Evolutionary conservation across 2,797 vertebrate species (phyloP), one percentile per base, ranked within the genome.

Genomic region (Malacoraja senta): DNA sequence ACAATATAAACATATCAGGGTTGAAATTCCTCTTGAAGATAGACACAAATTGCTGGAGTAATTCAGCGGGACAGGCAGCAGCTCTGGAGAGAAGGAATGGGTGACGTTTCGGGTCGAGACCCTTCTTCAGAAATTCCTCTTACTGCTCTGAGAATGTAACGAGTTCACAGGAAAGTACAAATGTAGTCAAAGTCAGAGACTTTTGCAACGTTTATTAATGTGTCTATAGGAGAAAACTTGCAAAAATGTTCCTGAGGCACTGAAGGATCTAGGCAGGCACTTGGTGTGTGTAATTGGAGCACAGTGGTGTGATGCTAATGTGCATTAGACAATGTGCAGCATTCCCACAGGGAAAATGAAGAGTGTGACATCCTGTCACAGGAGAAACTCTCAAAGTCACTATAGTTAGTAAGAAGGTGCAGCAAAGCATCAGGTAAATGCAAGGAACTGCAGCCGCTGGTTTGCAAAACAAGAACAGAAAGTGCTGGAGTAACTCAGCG

Each of bases 1-100:
- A 98, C 98, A 98, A 96, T 97, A 98, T 98, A 96, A 97, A 98
- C 97, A 98, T 96, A 96, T 96, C 84, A 88, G 19, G 63, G 61
- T 68, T 65, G 84, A 88, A 88, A 88, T 88, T 68, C 63, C 84
- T 68, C 58, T 32, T 61, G 32, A 53, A 53, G 44, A 53, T 53
- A 53, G 4, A 53, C 44, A 53, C 44, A 53, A 53, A 53, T 6
- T 53, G 44, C 44, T 53, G 44, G 44, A 53, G 44, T 53, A 53
- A 53, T 6, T 53, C 44, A 53, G 44, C 44, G 44, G 44, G 4
- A 6, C 44, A 53, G 44, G 44, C 44, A 53, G 4, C 3, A 53
- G 4, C 4, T 53, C 44, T 53, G 44, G 44, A 53, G 44, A 6
- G 44, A 53, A 6, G 4, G 44, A 53, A 53, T 53, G 44, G 44